Evolutionary conservation across 2,888 invertebrate genomes (phyloP), one percentile per base, ranked within the genome.

Genomic region (Drosophila melanosoma): DNA sequence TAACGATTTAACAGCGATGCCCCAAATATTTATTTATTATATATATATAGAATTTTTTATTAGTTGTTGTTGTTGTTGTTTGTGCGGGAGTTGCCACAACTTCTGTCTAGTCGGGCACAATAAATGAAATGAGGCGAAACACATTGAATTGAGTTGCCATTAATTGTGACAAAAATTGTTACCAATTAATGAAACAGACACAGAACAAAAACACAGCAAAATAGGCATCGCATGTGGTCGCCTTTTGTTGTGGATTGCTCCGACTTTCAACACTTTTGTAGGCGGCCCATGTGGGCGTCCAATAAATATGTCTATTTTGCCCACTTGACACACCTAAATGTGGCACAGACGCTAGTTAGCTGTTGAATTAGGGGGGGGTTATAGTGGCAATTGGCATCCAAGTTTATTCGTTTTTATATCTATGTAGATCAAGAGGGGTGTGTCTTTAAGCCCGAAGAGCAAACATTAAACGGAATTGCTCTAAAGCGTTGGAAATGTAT

Each of bases 141-240:
- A 62, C 70, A 75, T 58, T 60, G 67, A 63, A 52, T 48, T 59
- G 71, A 48, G 38, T 56, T 49, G 52, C 62, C 75, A 82, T 83
- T 82, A 84, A 84, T 87, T 83, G 82, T 82, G 73, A 65, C 87
- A 72, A 72, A 84, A 87, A 83, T 83, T 83, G 82, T 87, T 83
- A 76, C 82, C 87, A 87, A 83, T 83, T 83, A 83, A 74, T 75
- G 80, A 56, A 79, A 78, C 76, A 48, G 70, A 69, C 71, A 69
- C 42, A 67, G 57, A 42, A 42, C 59, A 53, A 57, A 57, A 57
- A 60, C 35, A 38, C 38, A 63, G n/a, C 38, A 52, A 58, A 58
- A 26, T 53, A 40, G 61, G 56, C 71, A 33, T 68, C 67, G 68
- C 63, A 60, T 73, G 69, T 56, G 63, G 56, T 69, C 64, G 66